Evolutionary conservation across 2,113 vertebrate species (phyloP).

Genomic region (Chloropsis hardwickii): DNA sequence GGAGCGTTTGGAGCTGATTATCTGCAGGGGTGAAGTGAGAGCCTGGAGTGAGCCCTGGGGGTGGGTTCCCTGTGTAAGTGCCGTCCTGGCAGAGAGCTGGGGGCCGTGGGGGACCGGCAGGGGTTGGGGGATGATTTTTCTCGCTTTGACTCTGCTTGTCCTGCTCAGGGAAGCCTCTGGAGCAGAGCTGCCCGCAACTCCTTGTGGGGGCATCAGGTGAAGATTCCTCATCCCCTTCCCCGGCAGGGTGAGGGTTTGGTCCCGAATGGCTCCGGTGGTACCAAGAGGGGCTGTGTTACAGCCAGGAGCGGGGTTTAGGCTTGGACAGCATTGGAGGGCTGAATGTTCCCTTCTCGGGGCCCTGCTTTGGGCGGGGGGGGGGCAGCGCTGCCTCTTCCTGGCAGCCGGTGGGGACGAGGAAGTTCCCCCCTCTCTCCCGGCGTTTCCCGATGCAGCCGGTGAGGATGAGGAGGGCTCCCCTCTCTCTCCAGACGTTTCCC

Average conservation of each 20-base stretch:
- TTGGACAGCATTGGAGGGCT: neutral
- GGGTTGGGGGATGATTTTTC: neutral
- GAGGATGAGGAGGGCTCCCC: neutral
- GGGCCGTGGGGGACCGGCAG: accelerated
- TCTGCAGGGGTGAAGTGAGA: neutral
- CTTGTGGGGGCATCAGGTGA: accelerated
- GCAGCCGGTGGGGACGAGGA: neutral
- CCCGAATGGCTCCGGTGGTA: accelerated
- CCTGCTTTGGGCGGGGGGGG: neutral
- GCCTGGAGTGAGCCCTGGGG: neutral
- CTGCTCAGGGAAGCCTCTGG: neutral
- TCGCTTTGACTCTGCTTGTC: accelerated
- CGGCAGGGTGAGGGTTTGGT: accelerated
- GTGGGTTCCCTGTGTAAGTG: neutral
- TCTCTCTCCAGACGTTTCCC: neutral
- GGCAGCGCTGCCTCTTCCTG: neutral
- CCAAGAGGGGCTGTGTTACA: neutral
- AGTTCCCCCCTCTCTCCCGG: accelerated
- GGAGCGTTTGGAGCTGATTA: neutral
- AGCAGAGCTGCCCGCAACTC: neutral
- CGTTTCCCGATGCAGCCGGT: neutral
- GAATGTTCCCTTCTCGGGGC: accelerated
- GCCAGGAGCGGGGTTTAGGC: neutral
- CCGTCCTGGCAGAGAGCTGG: neutral
- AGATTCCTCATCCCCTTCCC: accelerated